Percentiles rank a stretch among this genome's conserved stretches.
Evolutionary conservation across 2,888 invertebrate genomes (phyloP).

Genomic region (Oxystoma pomonae): DNA sequence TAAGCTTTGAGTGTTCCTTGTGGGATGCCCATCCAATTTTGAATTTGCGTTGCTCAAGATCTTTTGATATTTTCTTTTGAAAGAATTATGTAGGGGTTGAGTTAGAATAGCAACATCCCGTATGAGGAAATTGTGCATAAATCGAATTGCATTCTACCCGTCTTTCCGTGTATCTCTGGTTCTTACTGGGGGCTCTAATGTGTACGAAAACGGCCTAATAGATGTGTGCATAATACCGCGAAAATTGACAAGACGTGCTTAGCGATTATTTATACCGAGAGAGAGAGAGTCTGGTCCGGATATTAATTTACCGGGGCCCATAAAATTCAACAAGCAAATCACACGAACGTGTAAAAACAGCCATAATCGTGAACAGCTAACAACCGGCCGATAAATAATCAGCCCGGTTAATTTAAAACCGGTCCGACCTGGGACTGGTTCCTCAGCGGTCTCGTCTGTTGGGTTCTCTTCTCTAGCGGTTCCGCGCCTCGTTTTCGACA

Average conservation of each 20-base stretch:
- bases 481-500: constrained; percentile 26
- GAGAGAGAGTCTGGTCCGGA: constrained; percentile 27
- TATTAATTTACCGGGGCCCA: constrained; percentile 45
- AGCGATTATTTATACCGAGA: constrained; percentile 29
- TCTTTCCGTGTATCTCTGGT: too few relatives aligned
- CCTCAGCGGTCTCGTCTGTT: not conserved
- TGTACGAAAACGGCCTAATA: not conserved
- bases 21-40: too few relatives aligned
- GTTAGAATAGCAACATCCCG: too few relatives aligned
- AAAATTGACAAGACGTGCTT: constrained; percentile 30
- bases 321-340: constrained; percentile 47
- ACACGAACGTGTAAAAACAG: constrained; percentile 49
- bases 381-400: constrained; percentile 48
- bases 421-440: constrained; percentile 26
- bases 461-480: constrained; percentile 3
- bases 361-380: constrained; percentile 48
- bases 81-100: too few relatives aligned
- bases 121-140: too few relatives aligned
- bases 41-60: too few relatives aligned
- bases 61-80: too few relatives aligned
- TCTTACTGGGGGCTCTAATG: not conserved
- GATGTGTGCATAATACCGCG: constrained; percentile 10
- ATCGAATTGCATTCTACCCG: too few relatives aligned
- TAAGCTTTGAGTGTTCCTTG: too few relatives aligned
- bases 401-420: constrained; percentile 41